Evolutionary conservation across 2,113 vertebrate species (phyloP).

Genomic region (Toxotes jaculatrix): DNA sequence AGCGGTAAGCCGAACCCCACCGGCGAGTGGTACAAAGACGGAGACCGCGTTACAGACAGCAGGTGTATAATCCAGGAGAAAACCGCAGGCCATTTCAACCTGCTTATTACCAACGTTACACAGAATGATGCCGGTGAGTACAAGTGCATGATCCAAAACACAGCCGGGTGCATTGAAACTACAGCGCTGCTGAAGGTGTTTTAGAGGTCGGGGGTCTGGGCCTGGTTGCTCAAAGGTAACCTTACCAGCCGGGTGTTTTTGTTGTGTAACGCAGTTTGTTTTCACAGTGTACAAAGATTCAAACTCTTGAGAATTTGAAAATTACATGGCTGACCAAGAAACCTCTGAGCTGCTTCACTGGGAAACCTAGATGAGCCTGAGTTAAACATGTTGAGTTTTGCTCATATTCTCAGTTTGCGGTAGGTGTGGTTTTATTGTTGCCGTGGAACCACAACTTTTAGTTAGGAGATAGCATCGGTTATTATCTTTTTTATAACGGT

Average conservation of each 20-base stretch:
- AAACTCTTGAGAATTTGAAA: neutral
- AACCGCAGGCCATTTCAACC: slow-evolving; percentile 87
- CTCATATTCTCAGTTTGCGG: neutral
- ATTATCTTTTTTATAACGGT: neutral
- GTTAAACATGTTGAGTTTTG: neutral
- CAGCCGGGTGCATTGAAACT: slow-evolving; percentile 87
- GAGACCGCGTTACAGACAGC: slow-evolving; percentile 82
- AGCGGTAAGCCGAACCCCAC: slow-evolving; percentile 89
- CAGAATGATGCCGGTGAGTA: slow-evolving; percentile 91
- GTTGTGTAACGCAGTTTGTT: neutral
- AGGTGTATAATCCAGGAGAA: slow-evolving; percentile 90
- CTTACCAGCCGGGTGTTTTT: neutral
- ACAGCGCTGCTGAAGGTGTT: slow-evolving; percentile 87
- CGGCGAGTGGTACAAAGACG: slow-evolving; percentile 91
- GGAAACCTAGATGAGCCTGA: neutral
- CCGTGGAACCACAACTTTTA: neutral
- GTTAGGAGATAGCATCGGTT: neutral
- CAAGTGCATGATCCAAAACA: slow-evolving; percentile 91
- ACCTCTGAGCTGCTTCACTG: neutral
- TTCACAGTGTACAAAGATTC: too few species aligned
- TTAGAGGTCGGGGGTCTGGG: slow-evolving; percentile 61
- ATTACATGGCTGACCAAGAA: neutral
- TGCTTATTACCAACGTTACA: slow-evolving; percentile 88
- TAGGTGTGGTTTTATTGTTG: neutral
- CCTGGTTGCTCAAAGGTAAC: slow-evolving; percentile 21